Percentiles rank a stretch among this genome's conserved stretches.
phyloP scores from a whole-genome alignment of 2,888 invertebrate species.

The Artemia sp. region DNA sequence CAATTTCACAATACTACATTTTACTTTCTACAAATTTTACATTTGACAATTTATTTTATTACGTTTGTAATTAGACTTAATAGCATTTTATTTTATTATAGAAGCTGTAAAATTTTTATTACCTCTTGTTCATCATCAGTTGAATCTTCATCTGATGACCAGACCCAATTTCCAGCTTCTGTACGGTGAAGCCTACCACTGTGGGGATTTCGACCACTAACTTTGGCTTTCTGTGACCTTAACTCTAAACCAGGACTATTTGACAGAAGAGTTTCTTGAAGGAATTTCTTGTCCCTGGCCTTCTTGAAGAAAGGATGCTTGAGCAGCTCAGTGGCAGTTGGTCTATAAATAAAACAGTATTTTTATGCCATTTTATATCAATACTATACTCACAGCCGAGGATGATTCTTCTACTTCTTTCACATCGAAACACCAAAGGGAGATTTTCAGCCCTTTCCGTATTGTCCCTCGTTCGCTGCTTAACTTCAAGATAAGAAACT shows the following conservation, averaged over 20 bases:
- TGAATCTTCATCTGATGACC: conserved; percentile 81
- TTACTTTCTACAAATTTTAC: too few relatives aligned
- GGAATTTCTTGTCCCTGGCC: conserved; percentile 77
- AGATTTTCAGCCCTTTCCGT: background rate
- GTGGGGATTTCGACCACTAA: conserved; percentile 63
- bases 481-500: too few relatives aligned
- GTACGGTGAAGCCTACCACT: conserved; percentile 73
- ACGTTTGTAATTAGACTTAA: too few relatives aligned
- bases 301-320: conserved; percentile 97
- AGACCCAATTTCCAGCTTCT: conserved; percentile 93
- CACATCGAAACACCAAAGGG: too few relatives aligned
- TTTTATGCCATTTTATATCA: too few relatives aligned
- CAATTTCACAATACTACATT: too few relatives aligned
- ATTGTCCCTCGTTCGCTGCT: background rate
- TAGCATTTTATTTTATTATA: too few relatives aligned
- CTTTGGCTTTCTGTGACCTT: conserved; percentile 67
- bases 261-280: conserved; percentile 59
- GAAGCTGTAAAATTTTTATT: background rate
- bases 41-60: too few relatives aligned
- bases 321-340: conserved; percentile 81
- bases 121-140: conserved; percentile 28
- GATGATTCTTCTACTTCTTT: too few relatives aligned
- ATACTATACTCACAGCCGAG: too few relatives aligned
- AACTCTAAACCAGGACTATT: conserved; percentile 76
- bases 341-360: conserved; percentile 36